phyloP scores from a whole-genome alignment of 1,140 invertebrate genomes.

The Micrasema minimum region DNA sequence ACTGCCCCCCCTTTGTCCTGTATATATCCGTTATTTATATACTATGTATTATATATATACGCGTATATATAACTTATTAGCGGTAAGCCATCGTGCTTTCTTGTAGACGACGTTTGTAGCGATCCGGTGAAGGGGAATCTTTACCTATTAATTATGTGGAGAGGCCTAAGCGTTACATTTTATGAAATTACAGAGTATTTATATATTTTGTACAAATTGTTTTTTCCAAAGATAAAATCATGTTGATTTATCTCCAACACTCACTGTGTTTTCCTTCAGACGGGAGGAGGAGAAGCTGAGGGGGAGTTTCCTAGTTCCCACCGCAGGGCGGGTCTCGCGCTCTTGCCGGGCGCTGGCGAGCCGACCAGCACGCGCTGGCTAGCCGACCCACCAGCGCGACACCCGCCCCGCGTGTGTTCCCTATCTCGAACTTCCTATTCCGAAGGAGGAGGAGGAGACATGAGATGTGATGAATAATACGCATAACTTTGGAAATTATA shows the following conservation, averaged over 20 bases:
- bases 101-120: conserved; percentile 32
- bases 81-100: conserved; percentile 53
- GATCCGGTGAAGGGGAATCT: conserved; percentile 54
- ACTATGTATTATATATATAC: conserved; percentile 42
- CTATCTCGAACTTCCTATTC: conserved; percentile 24
- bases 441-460: conserved; percentile 28
- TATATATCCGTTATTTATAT: conserved; percentile 52
- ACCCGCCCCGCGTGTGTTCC: background rate
- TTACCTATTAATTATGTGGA: conserved; percentile 64
- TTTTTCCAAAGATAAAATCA: conserved; percentile 69
- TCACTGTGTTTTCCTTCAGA: conserved; percentile 52
- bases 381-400: no score
- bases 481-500: conserved; percentile 28
- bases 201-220: conserved; percentile 69
- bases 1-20: conserved; percentile 49
- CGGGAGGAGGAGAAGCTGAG: conserved; percentile 43
- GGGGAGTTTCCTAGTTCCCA: conserved; percentile 36
- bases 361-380: no score
- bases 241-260: conserved; percentile 54
- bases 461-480: conserved; percentile 14
- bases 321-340: background rate
- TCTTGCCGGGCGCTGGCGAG: background rate
- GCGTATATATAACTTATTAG: background rate
- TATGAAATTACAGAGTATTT: conserved; percentile 68
- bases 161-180: conserved; percentile 66